These are phyloP conservation scores for Danio jaintianensis DNA, from an alignment of 2,797 vertebrate species.

Conservation along the genomic window DNA sequence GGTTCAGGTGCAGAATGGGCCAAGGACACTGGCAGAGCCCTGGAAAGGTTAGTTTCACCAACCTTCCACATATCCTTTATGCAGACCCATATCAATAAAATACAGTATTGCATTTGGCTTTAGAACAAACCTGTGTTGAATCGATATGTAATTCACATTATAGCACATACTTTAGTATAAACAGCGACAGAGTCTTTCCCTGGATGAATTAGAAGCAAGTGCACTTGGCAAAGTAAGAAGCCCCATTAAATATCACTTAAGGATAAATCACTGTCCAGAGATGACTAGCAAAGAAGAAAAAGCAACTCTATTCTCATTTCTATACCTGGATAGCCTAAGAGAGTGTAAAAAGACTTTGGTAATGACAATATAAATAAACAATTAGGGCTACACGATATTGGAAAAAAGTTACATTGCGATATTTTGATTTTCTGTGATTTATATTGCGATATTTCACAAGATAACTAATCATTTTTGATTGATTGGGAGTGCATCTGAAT, in stretches of 20 bases:
- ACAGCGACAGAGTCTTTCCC: not conserved
- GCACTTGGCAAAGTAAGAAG: slow-evolving; percentile 41
- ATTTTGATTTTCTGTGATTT: no score
- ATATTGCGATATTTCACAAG: no score
- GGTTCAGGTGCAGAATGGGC: slow-evolving; percentile 21
- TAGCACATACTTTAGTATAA: slow-evolving; percentile 15
- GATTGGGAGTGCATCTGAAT: no score
- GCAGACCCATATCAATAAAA: not conserved
- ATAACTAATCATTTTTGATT: no score
- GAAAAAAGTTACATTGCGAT: no score
- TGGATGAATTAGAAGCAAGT: not conserved
- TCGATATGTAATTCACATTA: slow-evolving; percentile 2
- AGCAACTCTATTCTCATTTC: slow-evolving; percentile 7
- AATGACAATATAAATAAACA: no score
- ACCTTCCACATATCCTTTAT: slow-evolving; percentile 14
- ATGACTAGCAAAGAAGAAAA: not conserved
- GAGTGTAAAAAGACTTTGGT: not conserved
- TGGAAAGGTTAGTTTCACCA: slow-evolving; percentile 34
- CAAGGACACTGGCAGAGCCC: slow-evolving; percentile 35
- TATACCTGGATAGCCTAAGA: slow-evolving; percentile 7
- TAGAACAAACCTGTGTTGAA: not conserved
- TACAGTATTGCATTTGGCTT: not conserved
- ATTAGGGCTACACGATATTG: no score
- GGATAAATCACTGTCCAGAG: slow-evolving; percentile 40
- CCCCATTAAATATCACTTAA: slow-evolving; percentile 40